phyloP scores from a whole-genome alignment of 2,797 vertebrate species.

The Sorex maritimensis region DNA sequence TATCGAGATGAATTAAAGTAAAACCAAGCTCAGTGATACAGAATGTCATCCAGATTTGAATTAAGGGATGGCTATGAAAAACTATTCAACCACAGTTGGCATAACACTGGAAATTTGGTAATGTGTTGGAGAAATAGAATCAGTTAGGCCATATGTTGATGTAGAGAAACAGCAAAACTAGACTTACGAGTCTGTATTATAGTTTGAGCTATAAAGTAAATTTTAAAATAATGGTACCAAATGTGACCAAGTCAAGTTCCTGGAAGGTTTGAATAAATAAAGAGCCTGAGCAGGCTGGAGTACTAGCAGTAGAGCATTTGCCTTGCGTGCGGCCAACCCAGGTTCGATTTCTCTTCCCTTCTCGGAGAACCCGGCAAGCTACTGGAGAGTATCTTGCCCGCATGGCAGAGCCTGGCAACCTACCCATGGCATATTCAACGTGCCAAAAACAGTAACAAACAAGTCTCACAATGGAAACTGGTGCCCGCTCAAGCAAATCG shows the following conservation, averaged over 20 bases:
- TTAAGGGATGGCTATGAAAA: constrained; percentile 3
- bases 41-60: constrained; percentile 18
- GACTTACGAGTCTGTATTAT: constrained; percentile 24
- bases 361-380: too few relatives aligned
- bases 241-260: background rate
- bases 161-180: background rate
- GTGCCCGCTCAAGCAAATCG: too few relatives aligned
- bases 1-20: background rate
- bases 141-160: background rate
- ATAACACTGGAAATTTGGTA: background rate
- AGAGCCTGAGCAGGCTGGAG: background rate
- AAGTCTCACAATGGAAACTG: too few relatives aligned
- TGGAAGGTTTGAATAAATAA: constrained; percentile 8
- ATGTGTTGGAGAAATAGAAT: background rate
- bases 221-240: background rate
- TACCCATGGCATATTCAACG: too few relatives aligned
- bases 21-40: constrained; percentile 16
- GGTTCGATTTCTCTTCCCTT: too few relatives aligned
- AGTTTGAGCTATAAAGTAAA: constrained; percentile 14
- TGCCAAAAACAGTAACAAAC: too few relatives aligned
- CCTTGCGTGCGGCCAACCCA: too few relatives aligned
- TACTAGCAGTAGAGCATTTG: too few relatives aligned
- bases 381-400: too few relatives aligned
- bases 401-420: too few relatives aligned
- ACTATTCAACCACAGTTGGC: background rate